Base-by-base conservation (phyloP, 1,140 invertebrate genomes). In the Drosophila teissieri region DNA sequence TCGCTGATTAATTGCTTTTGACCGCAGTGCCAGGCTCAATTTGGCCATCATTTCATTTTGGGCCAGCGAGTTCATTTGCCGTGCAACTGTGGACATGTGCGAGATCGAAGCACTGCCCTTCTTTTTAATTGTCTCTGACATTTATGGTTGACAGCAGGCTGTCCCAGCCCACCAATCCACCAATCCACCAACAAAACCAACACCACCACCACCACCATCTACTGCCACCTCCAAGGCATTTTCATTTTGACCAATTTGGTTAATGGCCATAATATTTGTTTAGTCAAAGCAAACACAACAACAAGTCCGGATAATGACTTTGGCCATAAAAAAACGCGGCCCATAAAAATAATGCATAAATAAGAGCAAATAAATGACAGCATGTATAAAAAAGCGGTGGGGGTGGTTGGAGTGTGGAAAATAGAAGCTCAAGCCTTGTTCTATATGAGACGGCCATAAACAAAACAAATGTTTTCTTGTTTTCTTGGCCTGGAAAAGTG, bases 261-360 rank as follows among this genome's bases (percentile, higher is more conserved):
- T 88, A 88, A 88, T 88, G 83, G 83, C 72, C 85, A 89, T 84
- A 88, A 88, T 88, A 89, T 88, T 88, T 89, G 84, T 88, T 88
- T 88, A 88, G 83, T 88, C 80, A 89, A 84, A 70, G 80, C 83
- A 86, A 86, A 86, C 61, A 85, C 74, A 85, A 84, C 80, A 83
- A 65, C 69, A 82, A 68, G 44, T 37, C 75, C 22, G 67, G 61
- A 86, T 86, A 86, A 86, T 86, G 82, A 83, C 82, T 58, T 64
- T 55, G 65, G 56, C 70, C 82, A 86, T 86, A 88, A 86, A 86
- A 80, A 85, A 86, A 37, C 62, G 73, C 49, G 63, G 62, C 63
- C 82, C 82, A 88, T 86, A 86, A 88, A 88, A 86, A 83, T 86
- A 86, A 86, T 86, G 83, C 82, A 88, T 88, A 88, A 88, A 88